Evolutionary conservation across 2,888 invertebrate genomes (phyloP), one percentile per base, ranked within the genome.

Genomic region (Brachypalpus laphriformis): DNA sequence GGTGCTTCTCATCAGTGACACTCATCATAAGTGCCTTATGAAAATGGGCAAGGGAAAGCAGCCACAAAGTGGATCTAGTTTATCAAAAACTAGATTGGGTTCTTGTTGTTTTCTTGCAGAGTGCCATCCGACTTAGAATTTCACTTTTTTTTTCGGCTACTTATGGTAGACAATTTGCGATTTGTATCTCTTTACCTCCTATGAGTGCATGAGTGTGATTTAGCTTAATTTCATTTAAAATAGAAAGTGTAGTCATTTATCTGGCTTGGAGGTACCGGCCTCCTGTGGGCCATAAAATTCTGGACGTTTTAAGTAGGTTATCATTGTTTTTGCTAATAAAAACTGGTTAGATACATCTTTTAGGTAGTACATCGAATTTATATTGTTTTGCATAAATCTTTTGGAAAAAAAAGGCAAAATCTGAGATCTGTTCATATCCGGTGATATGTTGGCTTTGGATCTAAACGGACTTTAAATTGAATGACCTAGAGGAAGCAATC

Each of bases 111-210:
- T 16, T 22, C 37, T 37, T 7, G 37, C 42, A 4, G 25, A 56
- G 47, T 56, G 28, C 22, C 59, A 65, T 25, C 31, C 16, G 31
- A 11, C 54, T 4, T 25, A 54, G 54, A 61, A 78, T 82, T 82
- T 82, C 82, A 82, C 82, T 82, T 82, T 82, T 61, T n/a, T n/a
- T 57, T 78, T 49, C 28, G 56, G 71, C 37, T 66, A 45, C 76
- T 71, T 71, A 34, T 42, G 57, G 75, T 8, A 65, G 59, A 40
- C 65, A 82, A 77, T 82, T 82, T 70, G 68, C 66, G 78, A 72
- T 74, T 71, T 59, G 59, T 66, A 71, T 82, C 70, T 45, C 22
- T 45, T 18, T 5, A 7, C 7, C 28, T 18, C 1, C 18, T 11
- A 8, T n/a, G 61, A 49, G 8, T 72, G 42, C 63, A 78, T 72